Evolutionary conservation across 2,113 vertebrate species (phyloP).

Genomic region (Misgurnus mizolepis): DNA sequence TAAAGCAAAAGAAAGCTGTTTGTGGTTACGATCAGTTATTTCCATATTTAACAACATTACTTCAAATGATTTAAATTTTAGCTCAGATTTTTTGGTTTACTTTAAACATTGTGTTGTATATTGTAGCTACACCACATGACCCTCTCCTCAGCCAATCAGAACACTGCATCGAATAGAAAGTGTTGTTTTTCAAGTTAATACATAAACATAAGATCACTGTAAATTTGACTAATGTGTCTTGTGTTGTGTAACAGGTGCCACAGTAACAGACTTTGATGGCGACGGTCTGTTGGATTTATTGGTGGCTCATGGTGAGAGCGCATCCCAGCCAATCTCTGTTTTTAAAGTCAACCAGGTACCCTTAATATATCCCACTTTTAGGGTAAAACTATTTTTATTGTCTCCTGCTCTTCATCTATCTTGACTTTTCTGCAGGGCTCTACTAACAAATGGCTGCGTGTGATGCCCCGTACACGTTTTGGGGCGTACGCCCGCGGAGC

Average conservation of each 20-base stretch:
- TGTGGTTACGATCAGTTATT: no score
- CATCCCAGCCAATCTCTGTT: constrained; percentile 87
- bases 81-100: no score
- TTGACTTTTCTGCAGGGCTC: constrained; percentile 73
- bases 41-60: no score
- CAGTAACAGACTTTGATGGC: constrained; percentile 87
- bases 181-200: not conserved
- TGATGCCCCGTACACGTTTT: constrained; percentile 85
- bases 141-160: not conserved
- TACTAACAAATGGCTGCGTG: constrained; percentile 88
- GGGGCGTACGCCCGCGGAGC: constrained; percentile 91
- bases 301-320: constrained; percentile 89
- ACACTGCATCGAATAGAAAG: no score
- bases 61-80: no score
- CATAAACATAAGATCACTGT: not conserved
- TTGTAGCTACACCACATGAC: no score
- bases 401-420: not conserved
- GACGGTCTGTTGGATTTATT: constrained; percentile 91
- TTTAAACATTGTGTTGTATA: no score
- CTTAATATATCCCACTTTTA: not conserved
- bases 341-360: constrained; percentile 84
- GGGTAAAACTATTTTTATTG: no score
- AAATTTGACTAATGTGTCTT: not conserved
- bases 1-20: no score
- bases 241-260: constrained; percentile 77